A percentile compares a stretch with the other conserved stretches of the same genome.
These are phyloP conservation scores for Diarsia brunnea DNA, from an alignment of 2,888 invertebrate genomes.

Conservation along the genomic window DNA sequence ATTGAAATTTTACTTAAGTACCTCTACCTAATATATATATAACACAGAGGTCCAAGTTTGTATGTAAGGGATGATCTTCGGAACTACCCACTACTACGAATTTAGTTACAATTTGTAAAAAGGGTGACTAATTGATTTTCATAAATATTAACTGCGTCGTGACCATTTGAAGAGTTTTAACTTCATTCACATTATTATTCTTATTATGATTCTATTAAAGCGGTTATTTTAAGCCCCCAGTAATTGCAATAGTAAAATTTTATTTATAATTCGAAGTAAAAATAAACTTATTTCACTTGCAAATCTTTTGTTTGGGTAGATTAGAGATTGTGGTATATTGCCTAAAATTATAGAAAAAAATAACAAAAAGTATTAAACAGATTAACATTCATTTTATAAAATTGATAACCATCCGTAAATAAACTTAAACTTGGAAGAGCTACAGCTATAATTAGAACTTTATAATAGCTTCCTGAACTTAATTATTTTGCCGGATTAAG, in stretches of 20 bases:
- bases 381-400: not conserved
- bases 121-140: no score
- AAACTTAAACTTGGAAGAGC: conserved; percentile 32
- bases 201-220: no score
- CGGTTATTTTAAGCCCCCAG: no score
- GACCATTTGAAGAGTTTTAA: no score
- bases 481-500: conserved; percentile 56
- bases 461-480: conserved; percentile 65
- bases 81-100: not conserved
- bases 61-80: not conserved
- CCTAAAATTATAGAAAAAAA: not conserved
- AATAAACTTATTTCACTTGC: not conserved
- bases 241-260: not conserved
- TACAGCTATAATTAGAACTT: conserved; percentile 61
- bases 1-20: conserved; percentile 24
- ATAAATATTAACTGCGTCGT: no score
- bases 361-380: not conserved
- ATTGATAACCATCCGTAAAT: conserved; percentile 26
- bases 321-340: not conserved
- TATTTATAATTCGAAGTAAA: not conserved
- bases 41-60: not conserved
- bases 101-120: no score
- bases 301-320: not conserved
- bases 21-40: not conserved
- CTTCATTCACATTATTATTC: no score